Base-by-base conservation (phyloP, 1,140 invertebrate species). In the Brachystomella parvula region DNA sequence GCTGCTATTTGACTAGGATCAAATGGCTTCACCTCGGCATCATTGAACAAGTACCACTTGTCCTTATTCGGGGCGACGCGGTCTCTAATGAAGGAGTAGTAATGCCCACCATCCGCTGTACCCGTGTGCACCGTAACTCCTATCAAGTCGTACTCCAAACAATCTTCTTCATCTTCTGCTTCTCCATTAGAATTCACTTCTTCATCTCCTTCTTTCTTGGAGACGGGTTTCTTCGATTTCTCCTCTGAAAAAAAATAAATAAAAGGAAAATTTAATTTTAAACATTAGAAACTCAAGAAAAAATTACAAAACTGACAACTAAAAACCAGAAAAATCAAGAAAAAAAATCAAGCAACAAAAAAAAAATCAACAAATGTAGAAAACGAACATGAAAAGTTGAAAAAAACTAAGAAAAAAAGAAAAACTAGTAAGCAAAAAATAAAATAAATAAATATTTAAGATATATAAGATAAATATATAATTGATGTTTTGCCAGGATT, bases 101-200 rank as follows among this genome's bases (percentile, higher is more conserved):
- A 97, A 79, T 97, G 94, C 1, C 94, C 94, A 31, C 93, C 93
- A 77, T 96, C 94, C 0, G 94, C 93, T 1, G 92, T 96, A 2
- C 94, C 94, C 12, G 94, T 96, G 78, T 97, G 94, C 0, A 97
- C 94, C 0, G 94, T 96, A 0, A 97, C 92, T 28, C 94, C 94
- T 68, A 95, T 94, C 65, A 97, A 78, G 77, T 95, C 92, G 78
- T 96, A 96, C 70, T 92, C 89, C 75, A 80, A 86, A 66, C 82
- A 81, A 61, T 86, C 83, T 65, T 81, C 80, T 17, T 67, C 67
- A 2, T 47, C 59, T 3, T 61, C 61, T 1, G 12, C 24, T 32
- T 70, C 57, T 73, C 72, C 28, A 61, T 65, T 39, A 73, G 70
- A 35, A 70, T 68, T 58, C 73, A 74, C 2, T 76, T 75, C 19